Evolutionary conservation across 1,140 invertebrate species (phyloP).

Genomic region (Brachionus koreanus): DNA sequence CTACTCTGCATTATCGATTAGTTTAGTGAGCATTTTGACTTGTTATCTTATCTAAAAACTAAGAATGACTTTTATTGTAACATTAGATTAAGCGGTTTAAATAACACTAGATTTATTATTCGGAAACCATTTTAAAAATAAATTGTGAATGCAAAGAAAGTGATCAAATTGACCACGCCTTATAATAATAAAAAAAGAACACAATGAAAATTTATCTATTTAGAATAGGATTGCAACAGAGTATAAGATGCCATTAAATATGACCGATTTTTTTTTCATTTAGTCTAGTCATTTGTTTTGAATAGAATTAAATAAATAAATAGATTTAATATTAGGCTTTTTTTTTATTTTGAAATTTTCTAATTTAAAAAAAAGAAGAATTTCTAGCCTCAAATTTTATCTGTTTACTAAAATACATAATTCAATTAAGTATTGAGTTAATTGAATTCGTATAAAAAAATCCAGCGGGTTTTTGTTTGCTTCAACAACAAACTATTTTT

Average conservation of each 20-base stretch:
- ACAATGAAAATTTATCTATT: conserved; percentile 22
- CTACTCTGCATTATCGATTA: conserved; percentile 5
- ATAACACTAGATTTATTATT: conserved; percentile 2
- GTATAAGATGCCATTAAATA: conserved; percentile 24
- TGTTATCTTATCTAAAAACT: conserved; percentile 18
- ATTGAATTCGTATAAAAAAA: neutral
- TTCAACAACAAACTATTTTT: neutral
- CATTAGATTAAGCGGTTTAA: conserved; percentile 15
- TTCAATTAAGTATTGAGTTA: neutral
- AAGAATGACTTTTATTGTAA: neutral
- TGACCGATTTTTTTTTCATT: conserved; percentile 26
- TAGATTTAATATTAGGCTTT: neutral
- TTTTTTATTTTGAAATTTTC: neutral
- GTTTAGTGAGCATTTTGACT: conserved; percentile 13
- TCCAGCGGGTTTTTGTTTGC: neutral
- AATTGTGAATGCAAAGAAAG: conserved; percentile 6
- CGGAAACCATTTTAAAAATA: neutral
- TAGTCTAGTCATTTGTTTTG: conserved; percentile 26
- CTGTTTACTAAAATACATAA: neutral
- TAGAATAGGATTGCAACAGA: neutral
- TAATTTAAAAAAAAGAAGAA: neutral
- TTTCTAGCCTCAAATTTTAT: neutral
- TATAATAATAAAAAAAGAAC: neutral
- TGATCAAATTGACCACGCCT: conserved; percentile 2
- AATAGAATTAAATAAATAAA: conserved; percentile 27